A percentile compares a stretch with the other conserved stretches of the same genome.
These are phyloP conservation scores for Entomobrya proxima DNA, from an alignment of 2,888 invertebrate genomes.

Conservation along the genomic window DNA sequence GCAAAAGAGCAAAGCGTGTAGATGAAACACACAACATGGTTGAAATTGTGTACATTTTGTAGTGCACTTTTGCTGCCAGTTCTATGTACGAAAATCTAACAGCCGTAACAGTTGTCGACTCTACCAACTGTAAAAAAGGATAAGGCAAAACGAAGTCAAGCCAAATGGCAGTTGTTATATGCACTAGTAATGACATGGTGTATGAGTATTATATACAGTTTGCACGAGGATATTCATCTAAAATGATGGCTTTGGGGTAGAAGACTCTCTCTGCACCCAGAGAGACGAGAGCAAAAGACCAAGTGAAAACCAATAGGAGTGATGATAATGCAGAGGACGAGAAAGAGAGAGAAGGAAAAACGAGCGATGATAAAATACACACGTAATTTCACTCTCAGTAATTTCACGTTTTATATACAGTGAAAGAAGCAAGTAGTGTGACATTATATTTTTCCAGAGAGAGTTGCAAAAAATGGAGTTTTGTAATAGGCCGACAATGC, in stretches of 20 bases:
- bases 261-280: no score
- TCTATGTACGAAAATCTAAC: slow-evolving; percentile 33
- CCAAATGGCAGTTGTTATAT: slow-evolving; percentile 48
- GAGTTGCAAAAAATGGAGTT: neutral
- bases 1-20: slow-evolving; percentile 28
- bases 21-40: neutral
- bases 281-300: neutral
- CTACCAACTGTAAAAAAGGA: slow-evolving; percentile 2
- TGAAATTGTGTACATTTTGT: neutral
- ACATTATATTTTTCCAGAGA: slow-evolving; percentile 2
- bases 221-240: neutral
- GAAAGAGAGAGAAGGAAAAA: neutral
- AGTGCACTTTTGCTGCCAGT: neutral
- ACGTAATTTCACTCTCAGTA: slow-evolving; percentile 48
- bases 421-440: neutral
- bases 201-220: neutral
- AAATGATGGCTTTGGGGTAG: neutral
- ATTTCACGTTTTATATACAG: slow-evolving; percentile 22
- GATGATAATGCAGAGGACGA: neutral
- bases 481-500: neutral
- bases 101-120: slow-evolving; percentile 61
- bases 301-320: slow-evolving; percentile 23
- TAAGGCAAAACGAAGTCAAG: slow-evolving; percentile 41
- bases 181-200: slow-evolving; percentile 26
- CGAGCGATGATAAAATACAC: slow-evolving; percentile 36